Conservation (phyloP, 2,888 invertebrate genomes). For the Scaptodrosophila latifasciaeformis region DNA sequence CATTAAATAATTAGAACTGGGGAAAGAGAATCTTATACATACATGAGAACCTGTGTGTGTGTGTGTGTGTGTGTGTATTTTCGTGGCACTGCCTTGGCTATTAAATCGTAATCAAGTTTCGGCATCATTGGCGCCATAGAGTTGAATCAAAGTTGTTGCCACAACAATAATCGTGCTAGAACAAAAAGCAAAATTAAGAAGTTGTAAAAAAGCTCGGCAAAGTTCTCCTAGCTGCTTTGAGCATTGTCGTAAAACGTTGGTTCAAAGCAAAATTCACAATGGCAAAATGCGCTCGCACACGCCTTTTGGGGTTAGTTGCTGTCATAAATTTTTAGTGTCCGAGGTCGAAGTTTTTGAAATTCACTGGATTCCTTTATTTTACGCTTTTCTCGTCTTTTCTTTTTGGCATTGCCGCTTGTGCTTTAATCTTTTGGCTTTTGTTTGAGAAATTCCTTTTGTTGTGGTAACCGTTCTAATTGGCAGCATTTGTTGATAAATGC, state of each 20-base stretch:
- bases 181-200: background rate
- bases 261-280: no score
- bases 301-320: constrained; percentile 58
- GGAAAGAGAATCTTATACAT: background rate
- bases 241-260: constrained; percentile 42
- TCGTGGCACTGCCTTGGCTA: constrained; percentile 53
- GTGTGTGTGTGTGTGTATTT: constrained; percentile 10
- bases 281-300: constrained; percentile 31
- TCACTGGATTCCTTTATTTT: constrained; percentile 19
- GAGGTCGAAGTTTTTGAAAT: no score
- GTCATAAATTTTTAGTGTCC: constrained; percentile 60
- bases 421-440: constrained; percentile 22
- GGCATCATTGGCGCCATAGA: constrained; percentile 48
- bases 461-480: constrained; percentile 42
- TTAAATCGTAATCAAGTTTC: constrained; percentile 61
- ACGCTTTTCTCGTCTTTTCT: constrained; percentile 23
- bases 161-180: no score
- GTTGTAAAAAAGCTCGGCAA: constrained; percentile 22
- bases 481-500: constrained; percentile 58
- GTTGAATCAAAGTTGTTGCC: no score
- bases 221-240: constrained; percentile 28
- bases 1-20: constrained; percentile 67
- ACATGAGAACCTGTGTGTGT: constrained; percentile 2
- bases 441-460: constrained; percentile 5
- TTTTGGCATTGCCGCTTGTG: constrained; percentile 2